A percentile compares a stretch with the other conserved stretches of the same genome.
phyloP scores from a whole-genome alignment of 2,797 vertebrate species.

The Macroramphosus scolopax region DNA sequence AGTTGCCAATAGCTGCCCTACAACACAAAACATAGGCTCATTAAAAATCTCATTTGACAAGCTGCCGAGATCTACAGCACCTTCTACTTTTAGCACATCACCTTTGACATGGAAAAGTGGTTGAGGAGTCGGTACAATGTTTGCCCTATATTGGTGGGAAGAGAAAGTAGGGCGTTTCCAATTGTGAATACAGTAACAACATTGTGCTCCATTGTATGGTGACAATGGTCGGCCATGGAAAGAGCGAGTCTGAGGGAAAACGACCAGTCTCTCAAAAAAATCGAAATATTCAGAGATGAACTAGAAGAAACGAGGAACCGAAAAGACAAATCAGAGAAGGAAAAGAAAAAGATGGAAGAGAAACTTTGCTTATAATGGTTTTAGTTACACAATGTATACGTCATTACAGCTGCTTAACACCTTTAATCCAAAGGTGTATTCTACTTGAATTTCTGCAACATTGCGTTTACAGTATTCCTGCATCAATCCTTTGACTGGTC shows the following conservation, averaged over 20 bases:
- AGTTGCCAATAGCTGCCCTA: slow-evolving; percentile 59
- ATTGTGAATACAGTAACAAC: slow-evolving; percentile 62
- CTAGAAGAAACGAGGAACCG: no score
- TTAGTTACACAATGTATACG: no score
- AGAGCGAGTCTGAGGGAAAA: not conserved
- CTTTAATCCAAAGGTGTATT: no score
- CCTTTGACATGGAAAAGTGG: slow-evolving; percentile 65
- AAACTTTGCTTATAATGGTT: no score
- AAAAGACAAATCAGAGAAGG: no score
- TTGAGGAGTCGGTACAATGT: slow-evolving; percentile 56
- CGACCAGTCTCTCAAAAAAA: no score
- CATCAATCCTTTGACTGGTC: no score
- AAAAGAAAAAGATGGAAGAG: no score
- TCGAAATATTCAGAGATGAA: no score
- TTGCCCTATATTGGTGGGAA: slow-evolving; percentile 66
- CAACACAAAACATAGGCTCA: slow-evolving; percentile 70
- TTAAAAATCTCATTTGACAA: slow-evolving; percentile 75
- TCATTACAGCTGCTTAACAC: no score
- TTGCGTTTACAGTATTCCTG: no score
- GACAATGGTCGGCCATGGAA: slow-evolving; percentile 24
- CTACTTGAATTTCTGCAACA: no score
- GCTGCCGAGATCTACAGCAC: slow-evolving; percentile 57
- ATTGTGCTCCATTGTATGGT: slow-evolving; percentile 55
- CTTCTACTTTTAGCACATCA: slow-evolving; percentile 72
- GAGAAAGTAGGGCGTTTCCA: slow-evolving; percentile 68